These are phyloP conservation scores for Sphaeridia pumilis DNA, from an alignment of 2,888 invertebrate genomes.

Conservation along the genomic window DNA sequence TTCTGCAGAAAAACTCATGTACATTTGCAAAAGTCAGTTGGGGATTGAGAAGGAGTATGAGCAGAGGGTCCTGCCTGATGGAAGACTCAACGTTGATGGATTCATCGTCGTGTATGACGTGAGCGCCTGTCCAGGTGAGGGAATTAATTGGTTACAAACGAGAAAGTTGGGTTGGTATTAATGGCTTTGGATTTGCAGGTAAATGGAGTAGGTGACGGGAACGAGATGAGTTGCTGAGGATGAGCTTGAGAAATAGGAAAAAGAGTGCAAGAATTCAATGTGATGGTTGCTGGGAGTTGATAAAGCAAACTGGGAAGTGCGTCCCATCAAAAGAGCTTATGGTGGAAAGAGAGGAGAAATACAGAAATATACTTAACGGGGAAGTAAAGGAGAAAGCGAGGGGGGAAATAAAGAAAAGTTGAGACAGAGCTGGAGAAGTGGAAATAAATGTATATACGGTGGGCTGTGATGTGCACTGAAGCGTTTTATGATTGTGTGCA, in stretches of 20 bases:
- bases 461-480: neutral
- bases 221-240: no score
- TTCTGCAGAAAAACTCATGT: conserved; percentile 97
- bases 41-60: conserved; percentile 53
- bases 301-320: no score
- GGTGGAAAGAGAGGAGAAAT: no score
- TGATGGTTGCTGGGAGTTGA: no score
- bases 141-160: no score
- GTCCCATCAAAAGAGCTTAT: no score
- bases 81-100: conserved; percentile 82
- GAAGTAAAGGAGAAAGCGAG: neutral
- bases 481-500: neutral
- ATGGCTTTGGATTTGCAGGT: no score
- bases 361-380: no score
- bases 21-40: conserved; percentile 96
- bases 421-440: neutral
- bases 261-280: no score
- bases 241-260: no score
- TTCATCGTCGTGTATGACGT: conserved; percentile 94
- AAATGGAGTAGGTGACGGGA: no score
- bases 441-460: neutral
- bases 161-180: no score
- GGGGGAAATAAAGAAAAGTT: neutral
- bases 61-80: conserved; percentile 83
- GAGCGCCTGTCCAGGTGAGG: conserved; percentile 76